Evolutionary conservation across 2,113 vertebrate species (phyloP), one percentile per base, ranked within the genome.

Genomic region (Amphilophus citrinellus): DNA sequence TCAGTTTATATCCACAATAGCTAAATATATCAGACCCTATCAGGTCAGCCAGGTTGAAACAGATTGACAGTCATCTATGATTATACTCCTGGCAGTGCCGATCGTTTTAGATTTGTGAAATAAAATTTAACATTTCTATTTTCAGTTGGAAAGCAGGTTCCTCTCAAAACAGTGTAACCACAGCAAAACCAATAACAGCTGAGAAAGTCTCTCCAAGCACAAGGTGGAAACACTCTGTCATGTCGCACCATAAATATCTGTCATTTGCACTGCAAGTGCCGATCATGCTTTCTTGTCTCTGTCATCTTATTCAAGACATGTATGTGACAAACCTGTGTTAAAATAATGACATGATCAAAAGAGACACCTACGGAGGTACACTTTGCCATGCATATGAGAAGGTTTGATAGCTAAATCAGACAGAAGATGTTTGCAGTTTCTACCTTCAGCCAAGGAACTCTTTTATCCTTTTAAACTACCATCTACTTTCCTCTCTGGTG

Each of bases 291-390:
- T 80, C 89, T 91, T 85, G 89, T 92, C 83, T 83, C 80, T 58
- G 87, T 82, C 86, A 68, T 86, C 83, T 91, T 89, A 88, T 88
- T 90, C 84, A 10, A 89, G 87, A 93, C 84, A 89, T 86, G 86
- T 82, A 76, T 82, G 86, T 82, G 44, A 82, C 13, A 73, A 87
- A 87, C 84, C 75, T 66, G 77, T 81, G 86, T 89, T 93, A 89
- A 91, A 88, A 92, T 93, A 92, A 90, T 92, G 93, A 84, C 80
- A 37, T 92, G 95, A 94, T 95, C 90, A 95, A 94, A 93, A 86
- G 85, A 83, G 82, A 83, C 44, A 76, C 85, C 84, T 80, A 83
- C 82, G 20, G 86, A 86, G 86, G 78, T 68, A 86, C 73, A 87
- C 90, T 92, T 93, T 95, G 82, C 90, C 80, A 91, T 91, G 92